phyloP scores from a whole-genome alignment of 2,888 invertebrate species.

The Euclidia mi region DNA sequence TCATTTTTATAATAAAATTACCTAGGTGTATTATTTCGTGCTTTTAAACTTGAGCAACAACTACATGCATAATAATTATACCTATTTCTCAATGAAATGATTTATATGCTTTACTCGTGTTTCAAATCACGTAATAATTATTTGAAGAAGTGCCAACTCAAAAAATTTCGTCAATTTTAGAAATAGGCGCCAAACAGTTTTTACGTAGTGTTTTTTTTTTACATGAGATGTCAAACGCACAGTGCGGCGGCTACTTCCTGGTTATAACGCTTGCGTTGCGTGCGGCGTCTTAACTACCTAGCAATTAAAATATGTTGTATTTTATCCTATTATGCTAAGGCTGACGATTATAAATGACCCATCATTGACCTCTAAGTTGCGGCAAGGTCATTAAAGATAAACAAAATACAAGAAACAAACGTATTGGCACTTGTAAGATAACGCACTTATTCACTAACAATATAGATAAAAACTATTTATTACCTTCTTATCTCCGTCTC shows the following conservation, averaged over 20 bases:
- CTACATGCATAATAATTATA: too few species aligned
- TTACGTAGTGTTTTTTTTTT: conserved; percentile 15
- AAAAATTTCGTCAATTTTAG: not conserved
- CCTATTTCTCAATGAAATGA: too few species aligned
- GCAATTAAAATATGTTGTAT: conserved; percentile 11
- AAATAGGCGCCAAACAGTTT: conserved; percentile 42
- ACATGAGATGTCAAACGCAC: conserved; percentile 16
- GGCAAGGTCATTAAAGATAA: conserved; percentile 77
- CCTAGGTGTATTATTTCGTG: too few species aligned
- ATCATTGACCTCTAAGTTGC: conserved; percentile 73
- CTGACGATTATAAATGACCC: conserved; percentile 39
- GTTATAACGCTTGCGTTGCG: not conserved
- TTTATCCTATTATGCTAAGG: conserved; percentile 6
- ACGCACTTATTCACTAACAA: conserved; percentile 51
- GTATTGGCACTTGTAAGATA: conserved; percentile 54
- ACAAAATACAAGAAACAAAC: conserved; percentile 62
- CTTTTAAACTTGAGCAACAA: too few species aligned
- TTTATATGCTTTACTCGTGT: not conserved
- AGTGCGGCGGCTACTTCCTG: not conserved
- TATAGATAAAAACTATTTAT: conserved; percentile 65
- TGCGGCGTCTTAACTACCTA: conserved; percentile 9
- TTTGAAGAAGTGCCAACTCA: conserved; percentile 4
- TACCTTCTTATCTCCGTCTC: conserved; percentile 82
- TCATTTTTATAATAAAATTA: not conserved
- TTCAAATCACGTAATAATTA: conserved; percentile 2